Percentiles rank a stretch among this genome's conserved stretches.
Evolutionary conservation across 2,797 vertebrate species (phyloP).

Genomic region (Carcharodon carcharias): DNA sequence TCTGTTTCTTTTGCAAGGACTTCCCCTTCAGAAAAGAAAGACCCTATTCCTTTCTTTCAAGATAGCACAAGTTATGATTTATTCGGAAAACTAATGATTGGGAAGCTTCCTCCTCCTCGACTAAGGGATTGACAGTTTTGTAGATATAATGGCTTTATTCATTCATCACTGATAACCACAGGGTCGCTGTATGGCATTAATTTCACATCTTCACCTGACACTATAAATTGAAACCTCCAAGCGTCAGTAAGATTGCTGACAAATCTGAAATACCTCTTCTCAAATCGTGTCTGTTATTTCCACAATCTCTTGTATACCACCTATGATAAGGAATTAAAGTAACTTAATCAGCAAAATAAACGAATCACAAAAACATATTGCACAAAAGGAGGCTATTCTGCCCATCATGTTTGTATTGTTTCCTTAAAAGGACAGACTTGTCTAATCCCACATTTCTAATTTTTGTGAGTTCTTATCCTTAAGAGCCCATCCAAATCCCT

Average conservation of each 20-base stretch:
- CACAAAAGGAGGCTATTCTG: too few relatives aligned
- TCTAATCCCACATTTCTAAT: too few relatives aligned
- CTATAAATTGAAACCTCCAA: conserved; percentile 34
- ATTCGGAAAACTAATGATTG: background rate
- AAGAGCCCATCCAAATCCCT: too few relatives aligned
- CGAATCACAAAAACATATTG: too few relatives aligned
- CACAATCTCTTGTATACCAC: background rate
- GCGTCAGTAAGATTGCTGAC: background rate
- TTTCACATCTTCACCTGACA: conserved; percentile 14
- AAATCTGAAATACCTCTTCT: background rate
- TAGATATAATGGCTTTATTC: conserved; percentile 18
- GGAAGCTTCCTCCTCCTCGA: background rate
- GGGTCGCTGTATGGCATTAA: background rate
- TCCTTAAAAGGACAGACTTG: too few relatives aligned
- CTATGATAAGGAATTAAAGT: too few relatives aligned
- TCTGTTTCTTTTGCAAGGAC: background rate
- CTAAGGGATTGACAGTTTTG: conserved; percentile 4
- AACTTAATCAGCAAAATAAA: background rate
- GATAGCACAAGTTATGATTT: background rate
- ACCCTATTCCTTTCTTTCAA: background rate
- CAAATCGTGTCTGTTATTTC: background rate
- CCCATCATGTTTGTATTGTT: too few relatives aligned
- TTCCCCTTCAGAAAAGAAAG: background rate
- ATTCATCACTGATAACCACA: conserved; percentile 30
- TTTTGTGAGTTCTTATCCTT: too few relatives aligned